Evolutionary conservation across 2,113 vertebrate species (phyloP).

Genomic region (Callionymus lyra): DNA sequence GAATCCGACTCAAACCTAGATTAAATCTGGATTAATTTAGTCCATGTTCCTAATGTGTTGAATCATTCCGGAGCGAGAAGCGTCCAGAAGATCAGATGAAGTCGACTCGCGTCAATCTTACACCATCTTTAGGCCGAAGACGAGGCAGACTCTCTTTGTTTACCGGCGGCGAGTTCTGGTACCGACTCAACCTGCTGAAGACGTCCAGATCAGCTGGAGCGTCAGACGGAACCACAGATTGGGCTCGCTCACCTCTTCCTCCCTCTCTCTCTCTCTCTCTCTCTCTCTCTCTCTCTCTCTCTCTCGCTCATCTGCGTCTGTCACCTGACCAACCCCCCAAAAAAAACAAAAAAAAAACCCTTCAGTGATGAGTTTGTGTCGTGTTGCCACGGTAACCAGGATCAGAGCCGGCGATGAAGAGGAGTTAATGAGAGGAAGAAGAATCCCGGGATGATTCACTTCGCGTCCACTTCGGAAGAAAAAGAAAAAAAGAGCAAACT

Average conservation of each 20-base stretch:
- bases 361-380: conserved; percentile 21
- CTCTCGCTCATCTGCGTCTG: conserved; percentile 21
- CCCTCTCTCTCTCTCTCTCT: conserved; percentile 19
- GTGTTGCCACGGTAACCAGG: conserved; percentile 62
- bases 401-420: conserved; percentile 22
- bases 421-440: background rate
- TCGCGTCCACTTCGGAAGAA: conserved; percentile 1
- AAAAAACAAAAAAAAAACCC: conserved; percentile 41
- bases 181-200: conserved; percentile 22
- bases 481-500: conserved; percentile 17
- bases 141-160: conserved; percentile 1
- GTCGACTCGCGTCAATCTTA: no score
- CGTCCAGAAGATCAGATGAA: no score
- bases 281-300: conserved; percentile 20
- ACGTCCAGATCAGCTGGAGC: conserved; percentile 31
- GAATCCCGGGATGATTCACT: no score
- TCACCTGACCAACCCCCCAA: conserved; percentile 19
- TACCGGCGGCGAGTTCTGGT: conserved; percentile 20
- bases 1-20: no score
- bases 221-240: conserved; percentile 29
- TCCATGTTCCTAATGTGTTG: no score
- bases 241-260: conserved; percentile 35
- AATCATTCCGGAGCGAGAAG: no score
- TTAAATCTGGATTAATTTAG: no score
- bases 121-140: no score